A percentile compares a stretch with the other conserved stretches of the same genome.
Conservation (phyloP, 2,113 vertebrate species). For the Lamprologus callipterus region DNA sequence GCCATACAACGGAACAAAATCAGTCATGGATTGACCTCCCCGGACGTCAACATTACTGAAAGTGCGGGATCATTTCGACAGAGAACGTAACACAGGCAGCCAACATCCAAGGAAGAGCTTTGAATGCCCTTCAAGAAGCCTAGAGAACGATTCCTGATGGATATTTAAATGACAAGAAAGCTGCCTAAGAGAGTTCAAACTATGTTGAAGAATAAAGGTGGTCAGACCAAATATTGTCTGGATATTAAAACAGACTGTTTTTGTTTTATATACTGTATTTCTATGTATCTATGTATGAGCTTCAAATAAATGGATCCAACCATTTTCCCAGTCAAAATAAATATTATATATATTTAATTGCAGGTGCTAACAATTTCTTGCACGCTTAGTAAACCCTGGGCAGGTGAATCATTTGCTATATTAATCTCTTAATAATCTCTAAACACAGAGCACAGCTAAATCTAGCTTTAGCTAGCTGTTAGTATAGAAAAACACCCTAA, state of each 20-base stretch:
- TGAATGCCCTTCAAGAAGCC: neutral
- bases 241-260: neutral
- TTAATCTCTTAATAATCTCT: neutral
- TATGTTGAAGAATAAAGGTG: neutral
- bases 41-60: neutral
- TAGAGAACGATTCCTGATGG: neutral
- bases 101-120: neutral
- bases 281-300: neutral
- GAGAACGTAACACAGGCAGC: neutral
- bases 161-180: neutral
- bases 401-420: neutral
- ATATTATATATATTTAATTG: neutral
- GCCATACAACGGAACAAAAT: neutral
- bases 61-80: neutral
- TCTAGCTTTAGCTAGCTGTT: neutral
- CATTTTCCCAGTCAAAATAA: neutral
- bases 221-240: neutral
- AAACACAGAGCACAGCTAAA: neutral
- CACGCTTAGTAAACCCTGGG: neutral
- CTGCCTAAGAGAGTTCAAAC: neutral
- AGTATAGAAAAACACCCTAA: neutral
- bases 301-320: rapidly evolving
- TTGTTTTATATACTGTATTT: neutral
- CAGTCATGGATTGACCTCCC: neutral
- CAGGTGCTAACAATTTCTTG: neutral